Conservation (phyloP, 2,113 vertebrate genomes). For the Guaruba guarouba region DNA sequence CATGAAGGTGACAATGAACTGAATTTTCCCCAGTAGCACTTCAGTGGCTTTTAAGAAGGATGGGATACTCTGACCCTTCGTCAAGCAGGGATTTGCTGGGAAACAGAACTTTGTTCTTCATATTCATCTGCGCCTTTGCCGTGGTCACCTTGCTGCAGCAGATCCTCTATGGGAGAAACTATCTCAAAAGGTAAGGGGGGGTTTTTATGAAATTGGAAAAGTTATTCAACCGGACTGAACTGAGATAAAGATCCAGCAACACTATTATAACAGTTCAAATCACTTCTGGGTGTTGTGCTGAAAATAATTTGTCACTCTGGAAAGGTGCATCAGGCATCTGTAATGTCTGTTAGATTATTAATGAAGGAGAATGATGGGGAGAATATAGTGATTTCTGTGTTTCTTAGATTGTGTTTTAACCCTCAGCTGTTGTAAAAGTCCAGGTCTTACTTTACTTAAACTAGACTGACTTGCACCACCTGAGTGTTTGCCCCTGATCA, state of each 20-base stretch:
- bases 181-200: constrained; percentile 91
- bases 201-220: not conserved
- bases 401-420: not conserved
- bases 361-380: not conserved
- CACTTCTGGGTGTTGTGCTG: not conserved
- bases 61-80: constrained; percentile 93
- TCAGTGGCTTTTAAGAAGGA: constrained; percentile 65
- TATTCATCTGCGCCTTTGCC: constrained; percentile 98
- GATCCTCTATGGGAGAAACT: constrained; percentile 96
- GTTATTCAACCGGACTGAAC: not conserved
- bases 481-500: not conserved
- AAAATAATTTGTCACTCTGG: not conserved
- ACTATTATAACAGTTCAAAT: not conserved
- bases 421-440: not conserved
- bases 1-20: constrained; percentile 54
- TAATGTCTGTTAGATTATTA: not conserved
- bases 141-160: constrained; percentile 96
- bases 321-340: not conserved
- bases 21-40: constrained; percentile 56
- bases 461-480: not conserved
- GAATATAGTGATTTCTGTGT: not conserved
- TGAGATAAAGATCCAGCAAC: not conserved
- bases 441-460: not conserved
- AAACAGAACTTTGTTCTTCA: constrained; percentile 95
- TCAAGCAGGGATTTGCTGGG: constrained; percentile 90